Conservation (phyloP, 2,113 vertebrate species). For the Trochalopteron elliotii region DNA sequence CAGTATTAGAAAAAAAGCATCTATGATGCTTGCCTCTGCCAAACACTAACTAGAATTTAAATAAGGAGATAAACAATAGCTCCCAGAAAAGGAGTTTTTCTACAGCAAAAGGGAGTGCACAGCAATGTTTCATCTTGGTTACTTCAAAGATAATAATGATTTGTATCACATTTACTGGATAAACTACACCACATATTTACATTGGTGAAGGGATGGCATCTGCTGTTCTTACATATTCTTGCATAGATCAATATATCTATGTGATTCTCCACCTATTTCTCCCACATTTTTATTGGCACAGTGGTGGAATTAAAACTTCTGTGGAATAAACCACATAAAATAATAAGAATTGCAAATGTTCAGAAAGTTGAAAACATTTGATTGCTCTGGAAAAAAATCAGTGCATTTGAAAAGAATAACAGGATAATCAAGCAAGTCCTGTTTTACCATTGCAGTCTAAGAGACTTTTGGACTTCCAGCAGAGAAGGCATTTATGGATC, state of each 20-base stretch:
- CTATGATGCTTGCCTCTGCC: neutral
- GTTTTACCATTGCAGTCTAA: neutral
- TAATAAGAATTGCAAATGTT: neutral
- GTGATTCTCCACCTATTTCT: neutral
- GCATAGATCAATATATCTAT: neutral
- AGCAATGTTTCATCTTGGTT: neutral
- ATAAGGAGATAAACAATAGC: neutral
- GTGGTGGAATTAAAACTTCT: neutral
- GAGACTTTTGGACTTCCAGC: neutral
- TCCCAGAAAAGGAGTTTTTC: neutral
- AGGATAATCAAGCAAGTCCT: constrained; percentile 25
- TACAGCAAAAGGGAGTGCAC: neutral
- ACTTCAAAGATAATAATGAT: neutral
- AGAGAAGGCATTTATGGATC: constrained; percentile 29
- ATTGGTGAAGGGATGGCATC: neutral
- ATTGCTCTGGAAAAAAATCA: neutral
- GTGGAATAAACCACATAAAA: neutral
- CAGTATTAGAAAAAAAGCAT: neutral
- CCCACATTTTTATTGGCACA: neutral
- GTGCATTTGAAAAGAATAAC: neutral
- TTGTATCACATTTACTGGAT: neutral
- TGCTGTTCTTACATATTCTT: neutral
- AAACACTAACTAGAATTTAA: neutral
- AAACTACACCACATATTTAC: neutral
- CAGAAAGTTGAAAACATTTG: constrained; percentile 16